Conservation (phyloP, 2,113 vertebrate species). For the Caloenas nicobarica region DNA sequence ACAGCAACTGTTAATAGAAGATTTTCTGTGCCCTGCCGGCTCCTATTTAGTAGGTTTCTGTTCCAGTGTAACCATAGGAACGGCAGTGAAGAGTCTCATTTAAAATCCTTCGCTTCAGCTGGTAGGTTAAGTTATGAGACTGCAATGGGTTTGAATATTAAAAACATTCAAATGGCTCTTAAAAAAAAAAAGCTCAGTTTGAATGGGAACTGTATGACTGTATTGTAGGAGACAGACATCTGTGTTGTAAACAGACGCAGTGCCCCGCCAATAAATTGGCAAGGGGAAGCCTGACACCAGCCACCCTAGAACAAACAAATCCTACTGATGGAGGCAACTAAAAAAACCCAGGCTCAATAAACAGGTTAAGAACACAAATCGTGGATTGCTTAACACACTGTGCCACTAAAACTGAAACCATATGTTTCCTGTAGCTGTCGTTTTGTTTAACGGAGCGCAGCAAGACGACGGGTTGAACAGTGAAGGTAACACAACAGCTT, state of each 20-base stretch:
- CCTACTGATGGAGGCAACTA: neutral
- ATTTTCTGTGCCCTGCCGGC: slow-evolving; percentile 9
- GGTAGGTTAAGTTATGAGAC: slow-evolving; percentile 47
- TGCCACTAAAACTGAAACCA: neutral
- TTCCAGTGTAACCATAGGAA: slow-evolving; percentile 69
- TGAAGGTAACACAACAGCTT: rapidly evolving
- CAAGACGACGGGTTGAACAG: neutral
- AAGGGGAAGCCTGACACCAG: neutral
- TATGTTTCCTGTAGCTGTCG: neutral
- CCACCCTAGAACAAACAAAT: neutral
- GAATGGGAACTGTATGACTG: neutral
- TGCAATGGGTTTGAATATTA: slow-evolving; percentile 40
- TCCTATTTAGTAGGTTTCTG: slow-evolving; percentile 21
- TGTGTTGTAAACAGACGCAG: neutral
- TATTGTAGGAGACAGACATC: slow-evolving; percentile 28
- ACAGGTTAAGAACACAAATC: slow-evolving; percentile 32
- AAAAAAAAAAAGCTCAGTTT: neutral
- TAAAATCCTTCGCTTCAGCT: slow-evolving; percentile 46
- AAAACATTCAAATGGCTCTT: neutral
- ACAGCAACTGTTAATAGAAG: neutral
- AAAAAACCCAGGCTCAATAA: neutral
- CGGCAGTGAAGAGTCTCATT: slow-evolving; percentile 40
- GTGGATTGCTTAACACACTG: neutral
- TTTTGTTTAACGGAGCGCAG: neutral
- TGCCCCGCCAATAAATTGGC: neutral